Percentiles rank a stretch among this genome's conserved stretches.
phyloP scores from a whole-genome alignment of 2,797 vertebrate genomes.

The Lagorchestes hirsutus region DNA sequence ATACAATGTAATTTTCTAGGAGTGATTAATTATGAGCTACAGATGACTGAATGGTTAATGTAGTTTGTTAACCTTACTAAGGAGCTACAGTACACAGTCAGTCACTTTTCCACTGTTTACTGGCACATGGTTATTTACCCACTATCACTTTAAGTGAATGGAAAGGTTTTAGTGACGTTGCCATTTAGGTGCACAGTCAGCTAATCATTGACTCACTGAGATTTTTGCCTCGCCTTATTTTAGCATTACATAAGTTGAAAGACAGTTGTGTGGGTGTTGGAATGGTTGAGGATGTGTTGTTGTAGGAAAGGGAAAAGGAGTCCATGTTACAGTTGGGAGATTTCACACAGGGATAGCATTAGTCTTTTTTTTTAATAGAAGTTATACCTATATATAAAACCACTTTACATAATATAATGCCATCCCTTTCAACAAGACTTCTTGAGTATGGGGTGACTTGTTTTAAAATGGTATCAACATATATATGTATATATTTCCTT shows the following conservation, averaged over 20 bases:
- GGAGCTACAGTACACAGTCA: slow-evolving; percentile 78
- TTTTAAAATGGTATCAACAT: slow-evolving; percentile 58
- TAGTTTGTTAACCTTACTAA: slow-evolving; percentile 87
- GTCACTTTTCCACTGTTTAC: slow-evolving; percentile 80
- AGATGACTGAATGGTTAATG: slow-evolving; percentile 88
- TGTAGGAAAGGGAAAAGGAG: background rate
- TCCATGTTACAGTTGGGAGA: background rate
- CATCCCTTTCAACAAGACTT: slow-evolving; percentile 51
- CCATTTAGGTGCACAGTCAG: slow-evolving; percentile 64
- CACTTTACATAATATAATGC: background rate
- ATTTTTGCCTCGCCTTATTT: slow-evolving; percentile 10
- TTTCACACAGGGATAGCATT: background rate
- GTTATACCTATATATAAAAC: background rate
- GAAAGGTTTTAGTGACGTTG: slow-evolving; percentile 76
- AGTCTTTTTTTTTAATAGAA: background rate
- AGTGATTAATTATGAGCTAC: slow-evolving; percentile 88
- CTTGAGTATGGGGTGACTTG: slow-evolving; percentile 46
- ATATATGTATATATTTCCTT: background rate
- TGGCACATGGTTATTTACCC: slow-evolving; percentile 69
- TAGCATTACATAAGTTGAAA: slow-evolving; percentile 6
- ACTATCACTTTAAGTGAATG: slow-evolving; percentile 72
- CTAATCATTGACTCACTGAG: slow-evolving; percentile 65
- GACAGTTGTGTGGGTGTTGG: background rate
- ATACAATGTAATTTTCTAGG: slow-evolving; percentile 88
- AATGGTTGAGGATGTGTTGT: background rate